These are phyloP conservation scores for Condylura cristata DNA, from an alignment of 2,113 vertebrate species.

Conservation along the genomic window DNA sequence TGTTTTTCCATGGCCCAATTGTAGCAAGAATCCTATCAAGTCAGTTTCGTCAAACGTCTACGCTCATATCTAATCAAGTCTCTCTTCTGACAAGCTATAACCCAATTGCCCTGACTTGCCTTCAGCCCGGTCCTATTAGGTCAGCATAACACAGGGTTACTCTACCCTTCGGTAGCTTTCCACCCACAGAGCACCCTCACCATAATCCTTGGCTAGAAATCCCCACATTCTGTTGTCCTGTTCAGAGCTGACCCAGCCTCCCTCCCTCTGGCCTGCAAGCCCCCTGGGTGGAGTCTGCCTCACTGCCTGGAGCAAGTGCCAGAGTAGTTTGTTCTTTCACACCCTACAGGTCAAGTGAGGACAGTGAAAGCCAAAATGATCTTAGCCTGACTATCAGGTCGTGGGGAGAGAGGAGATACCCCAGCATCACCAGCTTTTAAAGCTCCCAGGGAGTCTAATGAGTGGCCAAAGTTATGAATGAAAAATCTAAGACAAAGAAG, in stretches of 20 bases:
- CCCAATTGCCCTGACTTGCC: background rate
- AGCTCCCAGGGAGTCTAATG: background rate
- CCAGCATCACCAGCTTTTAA: background rate
- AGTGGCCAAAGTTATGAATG: background rate
- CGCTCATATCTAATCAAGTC: background rate
- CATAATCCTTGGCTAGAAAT: background rate
- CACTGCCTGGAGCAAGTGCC: background rate
- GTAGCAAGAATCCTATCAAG: background rate
- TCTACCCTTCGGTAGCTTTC: background rate
- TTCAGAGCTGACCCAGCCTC: background rate
- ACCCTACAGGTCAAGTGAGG: background rate
- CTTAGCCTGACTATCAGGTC: background rate
- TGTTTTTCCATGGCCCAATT: background rate
- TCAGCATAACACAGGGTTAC: background rate
- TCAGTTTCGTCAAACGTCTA: background rate
- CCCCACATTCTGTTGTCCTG: background rate
- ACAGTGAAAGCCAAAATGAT: background rate
- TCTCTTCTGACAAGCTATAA: background rate
- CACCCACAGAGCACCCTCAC: background rate
- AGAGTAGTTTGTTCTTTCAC: background rate
- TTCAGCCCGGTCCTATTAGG: background rate
- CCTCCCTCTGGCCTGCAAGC: too few relatives aligned
- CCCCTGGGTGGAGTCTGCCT: background rate
- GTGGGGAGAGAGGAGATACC: background rate
- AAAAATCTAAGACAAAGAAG: background rate